These are phyloP conservation scores for Phyto melanocephala DNA, from an alignment of 2,888 invertebrate species.

Conservation along the genomic window DNA sequence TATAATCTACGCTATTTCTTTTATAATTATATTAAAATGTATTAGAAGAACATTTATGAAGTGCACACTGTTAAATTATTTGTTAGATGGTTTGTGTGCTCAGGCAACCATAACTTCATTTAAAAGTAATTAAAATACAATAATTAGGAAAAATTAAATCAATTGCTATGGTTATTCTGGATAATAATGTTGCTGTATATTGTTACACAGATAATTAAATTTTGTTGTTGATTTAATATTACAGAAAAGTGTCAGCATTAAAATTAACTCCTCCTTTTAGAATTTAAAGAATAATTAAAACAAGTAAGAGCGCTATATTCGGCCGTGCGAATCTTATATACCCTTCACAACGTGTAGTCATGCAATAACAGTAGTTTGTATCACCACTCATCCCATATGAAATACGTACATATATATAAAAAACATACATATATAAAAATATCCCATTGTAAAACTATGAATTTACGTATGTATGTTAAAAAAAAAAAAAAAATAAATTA, in stretches of 20 bases:
- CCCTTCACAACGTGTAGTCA: no score
- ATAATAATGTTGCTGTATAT: neutral
- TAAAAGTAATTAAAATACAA: constrained; percentile 19
- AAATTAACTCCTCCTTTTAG: neutral
- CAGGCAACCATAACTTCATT: constrained; percentile 1
- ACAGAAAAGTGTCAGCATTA: neutral
- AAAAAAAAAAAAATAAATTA: no score
- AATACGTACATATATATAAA: no score
- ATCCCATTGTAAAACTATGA: no score
- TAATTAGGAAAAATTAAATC: constrained; percentile 22
- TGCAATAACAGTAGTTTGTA: no score
- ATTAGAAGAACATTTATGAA: neutral
- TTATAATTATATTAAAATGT: constrained; percentile 1
- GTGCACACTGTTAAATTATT: neutral
- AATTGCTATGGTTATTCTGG: neutral
- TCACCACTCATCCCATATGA: no score
- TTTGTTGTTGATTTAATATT: neutral
- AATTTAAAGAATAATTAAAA: neutral
- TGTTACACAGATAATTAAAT: neutral
- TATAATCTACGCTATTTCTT: neutral
- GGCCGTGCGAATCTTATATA: no score
- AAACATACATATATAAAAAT: no score
- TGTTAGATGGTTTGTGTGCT: neutral
- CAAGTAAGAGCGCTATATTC: no score
- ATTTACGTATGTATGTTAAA: no score